A percentile compares a stretch with the other conserved stretches of the same genome.
Conservation (phyloP, 2,888 invertebrate species). For the Apamea sordens region DNA sequence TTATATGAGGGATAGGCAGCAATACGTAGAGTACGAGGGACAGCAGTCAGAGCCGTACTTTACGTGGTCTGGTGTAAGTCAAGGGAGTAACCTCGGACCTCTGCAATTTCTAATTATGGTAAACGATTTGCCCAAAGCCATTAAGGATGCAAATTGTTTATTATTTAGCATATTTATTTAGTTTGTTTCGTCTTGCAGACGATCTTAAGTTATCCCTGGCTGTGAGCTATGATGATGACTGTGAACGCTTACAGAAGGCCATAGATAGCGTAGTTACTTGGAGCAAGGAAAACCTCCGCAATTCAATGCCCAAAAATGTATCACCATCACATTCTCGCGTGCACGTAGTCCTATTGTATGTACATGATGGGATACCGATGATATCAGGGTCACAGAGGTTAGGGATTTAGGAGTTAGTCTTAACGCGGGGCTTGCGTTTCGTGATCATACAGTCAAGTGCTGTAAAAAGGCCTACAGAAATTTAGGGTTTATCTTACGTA, state of each 20-base stretch:
- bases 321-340: conserved; percentile 13
- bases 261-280: conserved; percentile 19
- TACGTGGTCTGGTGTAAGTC: too few relatives aligned
- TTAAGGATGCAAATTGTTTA: not conserved
- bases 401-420: conserved; percentile 21
- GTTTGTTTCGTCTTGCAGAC: too few relatives aligned
- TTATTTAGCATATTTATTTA: too few relatives aligned
- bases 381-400: conserved; percentile 14
- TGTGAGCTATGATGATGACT: not conserved
- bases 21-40: too few relatives aligned
- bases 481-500: too few relatives aligned
- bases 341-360: not conserved
- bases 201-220: not conserved
- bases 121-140: too few relatives aligned
- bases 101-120: too few relatives aligned
- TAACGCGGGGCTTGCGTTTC: not conserved
- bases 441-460: too few relatives aligned
- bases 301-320: conserved; percentile 4
- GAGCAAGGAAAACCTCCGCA: conserved; percentile 8
- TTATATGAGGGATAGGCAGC: too few relatives aligned
- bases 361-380: conserved; percentile 12
- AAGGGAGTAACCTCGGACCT: too few relatives aligned
- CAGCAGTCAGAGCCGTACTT: too few relatives aligned
- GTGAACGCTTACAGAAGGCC: conserved; percentile 5
- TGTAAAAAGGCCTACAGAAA: too few relatives aligned